phyloP scores from a whole-genome alignment of 2,888 invertebrate species.

The Meandrusa payeni region DNA sequence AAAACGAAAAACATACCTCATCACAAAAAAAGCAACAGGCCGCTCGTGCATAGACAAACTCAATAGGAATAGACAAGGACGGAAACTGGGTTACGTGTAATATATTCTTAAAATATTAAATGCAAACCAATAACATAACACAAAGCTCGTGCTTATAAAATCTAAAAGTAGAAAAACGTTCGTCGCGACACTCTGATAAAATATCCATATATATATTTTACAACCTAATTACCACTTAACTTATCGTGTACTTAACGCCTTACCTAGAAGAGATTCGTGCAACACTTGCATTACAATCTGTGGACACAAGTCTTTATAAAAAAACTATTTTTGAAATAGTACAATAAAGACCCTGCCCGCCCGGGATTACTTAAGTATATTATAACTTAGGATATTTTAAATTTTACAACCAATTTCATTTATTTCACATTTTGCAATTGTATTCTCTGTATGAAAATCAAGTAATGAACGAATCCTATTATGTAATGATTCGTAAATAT shows the following conservation, averaged over 20 bases:
- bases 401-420: conserved; percentile 32
- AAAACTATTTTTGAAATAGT: conserved; percentile 76
- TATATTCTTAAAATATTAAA: conserved; percentile 44
- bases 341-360: conserved; percentile 60
- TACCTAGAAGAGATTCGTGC: conserved; percentile 52
- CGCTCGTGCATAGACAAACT: conserved; percentile 64
- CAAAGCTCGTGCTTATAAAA: conserved; percentile 44
- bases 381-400: conserved; percentile 26
- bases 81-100: conserved; percentile 46
- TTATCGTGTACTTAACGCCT: conserved; percentile 64
- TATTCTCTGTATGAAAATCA: no score
- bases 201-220: conserved; percentile 62
- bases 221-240: conserved; percentile 54
- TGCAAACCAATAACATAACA: conserved; percentile 45
- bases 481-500: no score
- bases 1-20: conserved; percentile 73
- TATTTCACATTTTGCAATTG: no score
- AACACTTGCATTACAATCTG: conserved; percentile 32
- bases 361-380: conserved; percentile 31
- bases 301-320: conserved; percentile 51
- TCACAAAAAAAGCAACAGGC: conserved; percentile 52
- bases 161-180: conserved; percentile 48
- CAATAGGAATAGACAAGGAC: conserved; percentile 47
- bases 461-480: no score
- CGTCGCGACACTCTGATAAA: conserved; percentile 51